Conservation (phyloP, 2,888 invertebrate genomes). For the Autographa gamma region DNA sequence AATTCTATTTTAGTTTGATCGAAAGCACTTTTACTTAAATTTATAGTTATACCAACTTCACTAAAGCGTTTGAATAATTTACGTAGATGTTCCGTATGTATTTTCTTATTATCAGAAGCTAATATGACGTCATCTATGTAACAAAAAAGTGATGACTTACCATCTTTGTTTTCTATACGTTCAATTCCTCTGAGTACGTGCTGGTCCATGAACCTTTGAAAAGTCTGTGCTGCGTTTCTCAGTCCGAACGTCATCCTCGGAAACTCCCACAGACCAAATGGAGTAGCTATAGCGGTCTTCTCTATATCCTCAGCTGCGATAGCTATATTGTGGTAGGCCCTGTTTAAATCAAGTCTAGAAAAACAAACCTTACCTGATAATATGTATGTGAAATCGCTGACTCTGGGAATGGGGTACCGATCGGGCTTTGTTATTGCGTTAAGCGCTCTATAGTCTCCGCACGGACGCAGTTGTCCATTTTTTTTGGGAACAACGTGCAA, state of each 20-base stretch:
- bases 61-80: not conserved
- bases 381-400: not conserved
- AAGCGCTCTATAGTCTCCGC: too few species aligned
- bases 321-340: too few species aligned
- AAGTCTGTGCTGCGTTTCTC: conserved; percentile 10
- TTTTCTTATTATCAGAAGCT: not conserved
- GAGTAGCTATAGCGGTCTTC: too few species aligned
- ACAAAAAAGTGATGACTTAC: conserved; percentile 14
- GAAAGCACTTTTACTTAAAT: not conserved
- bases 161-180: too few species aligned
- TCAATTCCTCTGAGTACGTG: conserved; percentile 10
- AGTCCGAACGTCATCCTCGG: conserved; percentile 13
- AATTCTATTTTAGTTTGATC: not conserved
- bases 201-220: conserved; percentile 21
- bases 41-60: conserved; percentile 8
- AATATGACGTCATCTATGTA: conserved; percentile 27
- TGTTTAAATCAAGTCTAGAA: too few species aligned
- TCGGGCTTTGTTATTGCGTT: conserved; percentile 7
- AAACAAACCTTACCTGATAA: not conserved
- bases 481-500: too few species aligned
- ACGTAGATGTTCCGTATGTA: not conserved
- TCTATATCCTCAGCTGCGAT: too few species aligned
- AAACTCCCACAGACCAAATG: not conserved
- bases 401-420: not conserved
- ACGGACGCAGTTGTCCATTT: too few species aligned